Evolutionary conservation across 2,888 invertebrate species (phyloP).

Genomic region (Aleiodes alternator): DNA sequence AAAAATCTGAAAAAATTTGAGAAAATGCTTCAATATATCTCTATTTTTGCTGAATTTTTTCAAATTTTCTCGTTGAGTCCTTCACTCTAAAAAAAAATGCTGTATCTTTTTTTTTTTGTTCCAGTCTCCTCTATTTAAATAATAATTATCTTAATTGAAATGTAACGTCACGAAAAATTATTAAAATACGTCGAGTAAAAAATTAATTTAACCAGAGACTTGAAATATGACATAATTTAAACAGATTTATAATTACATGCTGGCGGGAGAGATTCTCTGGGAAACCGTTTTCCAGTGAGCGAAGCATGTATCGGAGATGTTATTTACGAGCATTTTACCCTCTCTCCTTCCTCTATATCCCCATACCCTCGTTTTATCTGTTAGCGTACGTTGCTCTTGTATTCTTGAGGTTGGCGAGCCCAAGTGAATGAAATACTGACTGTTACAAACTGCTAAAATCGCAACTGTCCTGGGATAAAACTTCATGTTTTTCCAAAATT

Average conservation of each 20-base stretch:
- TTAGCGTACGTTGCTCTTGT: background rate
- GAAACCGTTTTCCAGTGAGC: background rate
- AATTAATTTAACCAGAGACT: background rate
- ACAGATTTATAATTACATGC: slow-evolving; percentile 23
- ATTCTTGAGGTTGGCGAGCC: slow-evolving; percentile 5
- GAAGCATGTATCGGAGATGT: slow-evolving; percentile 8
- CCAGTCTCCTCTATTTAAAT: no score
- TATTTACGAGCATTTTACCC: slow-evolving; percentile 6
- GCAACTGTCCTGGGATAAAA: background rate
- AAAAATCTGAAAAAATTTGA: no score
- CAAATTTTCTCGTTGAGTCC: no score
- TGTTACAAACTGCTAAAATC: slow-evolving; percentile 12
- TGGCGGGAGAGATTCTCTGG: slow-evolving; percentile 1
- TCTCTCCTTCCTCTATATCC: background rate
- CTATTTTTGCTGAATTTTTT: no score
- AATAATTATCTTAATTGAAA: no score
- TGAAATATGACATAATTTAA: slow-evolving; percentile 12
- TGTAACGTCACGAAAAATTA: no score
- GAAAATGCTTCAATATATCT: no score
- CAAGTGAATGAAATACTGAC: slow-evolving; percentile 3
- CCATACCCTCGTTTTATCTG: background rate
- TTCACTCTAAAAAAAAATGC: no score
- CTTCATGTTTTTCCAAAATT: background rate
- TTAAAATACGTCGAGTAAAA: no score
- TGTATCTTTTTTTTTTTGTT: no score